Base-by-base conservation (phyloP, 2,888 invertebrate species). In the Adineta ricciae region DNA sequence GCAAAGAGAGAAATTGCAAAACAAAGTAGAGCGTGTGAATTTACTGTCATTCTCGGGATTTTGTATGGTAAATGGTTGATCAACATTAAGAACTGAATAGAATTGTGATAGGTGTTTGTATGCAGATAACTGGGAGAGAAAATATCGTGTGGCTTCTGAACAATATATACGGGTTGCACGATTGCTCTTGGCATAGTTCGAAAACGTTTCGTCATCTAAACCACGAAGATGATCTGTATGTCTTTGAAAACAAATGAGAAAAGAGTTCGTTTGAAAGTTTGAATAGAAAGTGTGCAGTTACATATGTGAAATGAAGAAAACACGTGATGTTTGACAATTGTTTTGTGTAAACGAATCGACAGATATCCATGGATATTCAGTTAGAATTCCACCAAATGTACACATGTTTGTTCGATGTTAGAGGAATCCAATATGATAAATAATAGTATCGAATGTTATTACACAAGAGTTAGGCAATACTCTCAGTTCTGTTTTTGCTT, bases 141-240 rank as follows among this genome's bases (percentile, higher is more conserved):
- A 78, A 38, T 78, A 9, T 41, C 41, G 8, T 3, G 78, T 24
- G 0, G n/a, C 14, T n/a, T 78, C 78, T n/a, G 78, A 78, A 78
- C 78, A 78, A n/a, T 78, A 78, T 19, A 78, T 41, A 78, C 41
- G 41, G 1, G 41, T 41, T n/a, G 38, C 24, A 36, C 32, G 64
- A 38, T 78, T 38, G 41, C n/a, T 78, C 11, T 8, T 78, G 0
- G n/a, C 3, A 78, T 41, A 78, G 38, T 24, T 14, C 9, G 9
- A 16, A 78, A 78, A 78, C n/a, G 11, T n/a, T 38, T 7, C 2
- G 8, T 1, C n/a, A 41, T 78, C 41, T 41, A 78, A 78, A 41
- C 78, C 78, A 41, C 78, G 78, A n/a, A 78, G 41, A 78, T 78
- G 78, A 78, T 78, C 78, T 1, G 78, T 78, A 41, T 78, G 78